Conservation (phyloP, 2,113 vertebrate species). For the Centrocercus urophasianus region DNA sequence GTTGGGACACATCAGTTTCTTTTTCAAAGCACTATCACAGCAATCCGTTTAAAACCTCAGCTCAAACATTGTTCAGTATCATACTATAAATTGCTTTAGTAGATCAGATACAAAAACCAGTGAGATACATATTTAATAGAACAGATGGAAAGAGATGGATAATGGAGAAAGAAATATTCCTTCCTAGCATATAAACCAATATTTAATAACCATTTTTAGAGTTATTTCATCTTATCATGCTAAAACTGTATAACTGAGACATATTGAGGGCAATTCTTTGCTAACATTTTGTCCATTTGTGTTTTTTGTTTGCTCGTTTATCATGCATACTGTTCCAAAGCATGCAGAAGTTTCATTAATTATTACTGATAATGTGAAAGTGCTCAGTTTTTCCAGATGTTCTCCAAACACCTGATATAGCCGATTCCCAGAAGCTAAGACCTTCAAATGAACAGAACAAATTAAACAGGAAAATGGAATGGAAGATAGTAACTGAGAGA, state of each 20-base stretch:
- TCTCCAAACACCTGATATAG: neutral
- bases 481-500: neutral
- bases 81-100: constrained; percentile 6
- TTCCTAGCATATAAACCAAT: neutral
- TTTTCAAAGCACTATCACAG: neutral
- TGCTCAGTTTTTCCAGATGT: neutral
- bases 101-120: neutral
- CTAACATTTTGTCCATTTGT: neutral
- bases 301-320: neutral
- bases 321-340: neutral
- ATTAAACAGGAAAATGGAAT: neutral
- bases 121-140: neutral
- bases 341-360: neutral
- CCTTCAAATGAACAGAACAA: neutral
- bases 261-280: neutral
- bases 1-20: neutral
- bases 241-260: neutral
- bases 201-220: neutral
- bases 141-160: neutral
- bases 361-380: neutral
- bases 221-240: neutral
- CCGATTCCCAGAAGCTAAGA: neutral
- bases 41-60: neutral
- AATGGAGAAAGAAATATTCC: neutral
- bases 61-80: neutral